phyloP scores from a whole-genome alignment of 2,113 vertebrate species.

The Nothobranchius furzeri region DNA sequence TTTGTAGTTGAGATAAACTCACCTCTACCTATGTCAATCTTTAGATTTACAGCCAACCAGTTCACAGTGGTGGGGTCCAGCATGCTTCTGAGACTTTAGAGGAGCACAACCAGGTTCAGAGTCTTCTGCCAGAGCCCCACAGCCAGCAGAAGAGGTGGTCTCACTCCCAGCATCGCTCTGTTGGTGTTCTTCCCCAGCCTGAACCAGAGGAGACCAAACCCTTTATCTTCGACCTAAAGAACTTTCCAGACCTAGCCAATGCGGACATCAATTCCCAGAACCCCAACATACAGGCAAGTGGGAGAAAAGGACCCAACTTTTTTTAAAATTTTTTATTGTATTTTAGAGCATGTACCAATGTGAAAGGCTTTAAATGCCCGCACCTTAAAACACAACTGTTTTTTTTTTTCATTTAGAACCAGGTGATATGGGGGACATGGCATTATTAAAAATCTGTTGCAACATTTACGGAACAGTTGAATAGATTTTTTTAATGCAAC shows the following conservation, averaged over 20 bases:
- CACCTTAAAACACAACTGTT: no score
- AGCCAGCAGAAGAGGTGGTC: slow-evolving; percentile 71
- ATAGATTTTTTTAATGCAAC: no score
- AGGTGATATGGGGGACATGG: no score
- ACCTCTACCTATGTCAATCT: slow-evolving; percentile 21
- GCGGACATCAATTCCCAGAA: slow-evolving; percentile 86
- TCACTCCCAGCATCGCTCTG: slow-evolving; percentile 66
- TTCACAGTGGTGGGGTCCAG: slow-evolving; percentile 18
- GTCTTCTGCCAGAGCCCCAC: slow-evolving; percentile 62
- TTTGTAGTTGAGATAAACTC: background rate
- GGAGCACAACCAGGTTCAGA: slow-evolving; percentile 73
- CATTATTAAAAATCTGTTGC: no score
- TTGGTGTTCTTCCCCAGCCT: slow-evolving; percentile 47
- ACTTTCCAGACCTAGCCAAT: slow-evolving; percentile 84
- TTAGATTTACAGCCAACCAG: slow-evolving; percentile 74
- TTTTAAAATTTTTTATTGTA: background rate
- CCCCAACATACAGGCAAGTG: slow-evolving; percentile 90
- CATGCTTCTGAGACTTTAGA: slow-evolving; percentile 65
- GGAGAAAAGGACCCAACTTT: background rate
- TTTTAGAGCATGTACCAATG: background rate
- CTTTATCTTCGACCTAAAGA: slow-evolving; percentile 87
- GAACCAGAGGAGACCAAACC: slow-evolving; percentile 74
- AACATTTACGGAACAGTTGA: no score
- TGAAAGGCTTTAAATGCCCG: no score
- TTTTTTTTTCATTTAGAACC: no score